Conservation (phyloP, 2,797 vertebrate genomes). For the Melanotaenia pygmaea region DNA sequence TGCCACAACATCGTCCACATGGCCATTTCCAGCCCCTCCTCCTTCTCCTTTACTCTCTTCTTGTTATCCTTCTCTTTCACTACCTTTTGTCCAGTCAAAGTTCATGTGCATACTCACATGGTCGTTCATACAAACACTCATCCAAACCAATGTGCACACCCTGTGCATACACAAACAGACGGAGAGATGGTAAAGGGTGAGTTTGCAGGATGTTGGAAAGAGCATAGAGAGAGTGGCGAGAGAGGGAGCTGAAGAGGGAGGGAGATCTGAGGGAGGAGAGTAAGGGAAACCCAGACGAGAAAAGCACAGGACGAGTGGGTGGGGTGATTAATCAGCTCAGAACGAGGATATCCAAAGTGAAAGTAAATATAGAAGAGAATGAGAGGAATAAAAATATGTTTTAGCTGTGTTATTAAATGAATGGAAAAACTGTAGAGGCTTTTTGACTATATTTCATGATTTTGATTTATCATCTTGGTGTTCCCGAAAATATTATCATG, state of each 20-base stretch:
- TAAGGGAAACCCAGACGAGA: conserved; percentile 35
- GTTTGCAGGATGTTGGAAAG: conserved; percentile 67
- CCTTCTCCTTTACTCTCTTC: conserved; percentile 37
- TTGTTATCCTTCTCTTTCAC: conserved; percentile 46
- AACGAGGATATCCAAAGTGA: conserved; percentile 16
- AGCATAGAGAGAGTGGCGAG: conserved; percentile 45
- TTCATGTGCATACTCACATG: conserved; percentile 62
- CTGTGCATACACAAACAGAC: conserved; percentile 54
- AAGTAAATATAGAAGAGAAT: conserved; percentile 6
- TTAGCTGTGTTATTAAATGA: conserved; percentile 14
- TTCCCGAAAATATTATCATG: conserved; percentile 8
- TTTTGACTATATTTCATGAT: neutral
- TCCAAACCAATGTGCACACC: conserved; percentile 35
- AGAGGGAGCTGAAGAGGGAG: conserved; percentile 41
- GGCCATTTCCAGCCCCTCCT: conserved; percentile 54
- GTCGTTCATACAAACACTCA: conserved; percentile 58
- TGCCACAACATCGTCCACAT: conserved; percentile 74
- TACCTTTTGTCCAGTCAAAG: conserved; percentile 52
- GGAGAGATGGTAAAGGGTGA: conserved; percentile 63
- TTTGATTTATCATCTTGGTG: neutral
- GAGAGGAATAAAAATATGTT: conserved; percentile 5
- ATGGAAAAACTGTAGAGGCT: neutral
- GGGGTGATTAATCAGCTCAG: conserved; percentile 8
- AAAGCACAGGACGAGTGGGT: conserved; percentile 19
- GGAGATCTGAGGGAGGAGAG: conserved; percentile 57